A percentile compares a stretch with the other conserved stretches of the same genome.
These are phyloP conservation scores for Brachyhypopomus gauderio DNA, from an alignment of 2,113 vertebrate species.

Conservation along the genomic window DNA sequence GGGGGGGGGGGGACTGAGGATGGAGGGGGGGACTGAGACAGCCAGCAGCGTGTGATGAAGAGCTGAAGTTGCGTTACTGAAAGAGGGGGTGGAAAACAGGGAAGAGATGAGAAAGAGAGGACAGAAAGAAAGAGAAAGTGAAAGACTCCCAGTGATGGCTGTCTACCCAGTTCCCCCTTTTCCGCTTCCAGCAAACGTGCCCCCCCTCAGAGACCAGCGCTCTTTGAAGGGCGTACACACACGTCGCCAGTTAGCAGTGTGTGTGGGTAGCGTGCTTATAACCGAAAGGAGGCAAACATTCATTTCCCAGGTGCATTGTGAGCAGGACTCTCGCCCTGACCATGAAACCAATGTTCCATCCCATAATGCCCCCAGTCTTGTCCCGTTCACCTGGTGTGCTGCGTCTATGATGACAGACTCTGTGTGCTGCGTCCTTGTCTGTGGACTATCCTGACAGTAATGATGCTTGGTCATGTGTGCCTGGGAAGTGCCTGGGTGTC, in stretches of 20 bases:
- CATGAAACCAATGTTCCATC: neutral
- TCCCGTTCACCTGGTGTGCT: neutral
- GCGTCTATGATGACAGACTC: neutral
- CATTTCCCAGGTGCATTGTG: neutral
- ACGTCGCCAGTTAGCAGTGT: neutral
- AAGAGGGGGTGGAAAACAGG: neutral
- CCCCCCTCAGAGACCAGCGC: constrained; percentile 10
- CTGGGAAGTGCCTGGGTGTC: neutral
- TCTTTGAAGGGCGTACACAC: constrained; percentile 1
- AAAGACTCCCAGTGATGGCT: neutral
- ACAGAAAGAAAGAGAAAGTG: constrained; percentile 1
- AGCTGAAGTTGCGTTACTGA: neutral
- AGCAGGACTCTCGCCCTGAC: neutral
- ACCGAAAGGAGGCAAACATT: neutral
- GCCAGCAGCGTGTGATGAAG: neutral
- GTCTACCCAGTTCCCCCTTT: neutral
- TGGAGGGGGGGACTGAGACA: neutral
- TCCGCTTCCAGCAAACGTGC: neutral
- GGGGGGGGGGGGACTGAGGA: neutral
- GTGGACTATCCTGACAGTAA: neutral
- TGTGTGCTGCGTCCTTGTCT: neutral
- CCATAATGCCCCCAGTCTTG: neutral
- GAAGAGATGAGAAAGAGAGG: neutral
- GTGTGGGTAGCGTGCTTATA: neutral
- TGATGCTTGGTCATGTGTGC: constrained; percentile 13